Base-by-base conservation (phyloP, 2,888 invertebrate genomes). In the Tenthredo livida region DNA sequence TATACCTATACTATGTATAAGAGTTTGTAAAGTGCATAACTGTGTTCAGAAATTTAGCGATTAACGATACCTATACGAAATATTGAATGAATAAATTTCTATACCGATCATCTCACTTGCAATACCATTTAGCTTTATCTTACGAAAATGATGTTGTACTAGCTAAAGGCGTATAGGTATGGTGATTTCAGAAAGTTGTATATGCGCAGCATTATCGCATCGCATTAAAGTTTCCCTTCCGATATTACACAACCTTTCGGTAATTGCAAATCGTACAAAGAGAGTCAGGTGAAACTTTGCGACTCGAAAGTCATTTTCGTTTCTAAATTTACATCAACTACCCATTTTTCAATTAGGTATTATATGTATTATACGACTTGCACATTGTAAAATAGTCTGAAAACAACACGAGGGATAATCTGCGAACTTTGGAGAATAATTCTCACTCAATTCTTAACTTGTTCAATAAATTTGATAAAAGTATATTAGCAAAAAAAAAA, bases 211-310 rank as follows among this genome's bases (percentile, higher is more conserved):
- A 70, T 37, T 70, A 70, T 70, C 70, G 17, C 70, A 70, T 70
- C 33, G 70, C n/a, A 17, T 37, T 37, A n/a, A 70, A 70, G 37
- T 70, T 70, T 70, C 70, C 33, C 25, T 70, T n/a, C 29, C 37
- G 29, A 70, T 37, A 33, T 54, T 54, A 33, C 54, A 29, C 37
- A 78, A 78, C 21, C 33, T 78, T 78, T 78, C 58, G 78, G 43
- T 78, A 54, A 78, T 78, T 78, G 58, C 78, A n/a, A 54, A 78
- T 78, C 75, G 47, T 47, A 43, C 25, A 75, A 21, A 72, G 12
- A 67, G 29, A 67, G 29, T 33, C 29, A 6, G 67, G 67, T 67
- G 67, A 67, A 67, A 67, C 67, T 67, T 21, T 29, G 29, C 67
- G 29, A 67, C 29, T 12, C 67, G 67, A 67, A 67, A 33, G 67